phyloP scores from a whole-genome alignment of 2,888 invertebrate genomes.

The Junonia oenone region DNA sequence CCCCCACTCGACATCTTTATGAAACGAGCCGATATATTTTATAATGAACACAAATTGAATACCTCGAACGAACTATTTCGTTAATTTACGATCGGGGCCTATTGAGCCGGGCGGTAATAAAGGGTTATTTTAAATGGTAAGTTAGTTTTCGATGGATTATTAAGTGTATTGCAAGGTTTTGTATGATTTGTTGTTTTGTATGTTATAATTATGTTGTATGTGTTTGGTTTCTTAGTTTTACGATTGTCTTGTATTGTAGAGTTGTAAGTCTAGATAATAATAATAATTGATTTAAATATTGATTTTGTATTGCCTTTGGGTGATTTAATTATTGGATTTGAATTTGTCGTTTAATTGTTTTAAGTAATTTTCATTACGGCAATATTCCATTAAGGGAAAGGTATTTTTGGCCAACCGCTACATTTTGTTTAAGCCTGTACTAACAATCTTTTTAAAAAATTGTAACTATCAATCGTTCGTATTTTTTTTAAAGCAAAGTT shows the following conservation, averaged over 20 bases:
- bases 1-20: constrained; percentile 56
- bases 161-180: constrained; percentile 21
- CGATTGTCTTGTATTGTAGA: too few relatives aligned
- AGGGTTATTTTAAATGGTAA: constrained; percentile 35
- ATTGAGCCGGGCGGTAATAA: constrained; percentile 38
- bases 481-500: neutral
- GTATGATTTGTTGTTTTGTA: constrained; percentile 17
- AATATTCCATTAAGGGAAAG: too few relatives aligned
- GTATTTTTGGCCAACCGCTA: too few relatives aligned
- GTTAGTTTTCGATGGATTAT: constrained; percentile 33
- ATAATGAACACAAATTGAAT: constrained; percentile 52
- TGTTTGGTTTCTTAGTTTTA: constrained; percentile 3
- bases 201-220: constrained; percentile 6
- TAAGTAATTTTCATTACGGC: too few relatives aligned
- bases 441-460: too few relatives aligned
- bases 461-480: too few relatives aligned
- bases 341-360: too few relatives aligned
- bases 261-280: too few relatives aligned
- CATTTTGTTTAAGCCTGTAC: too few relatives aligned
- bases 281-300: too few relatives aligned
- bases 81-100: constrained; percentile 23
- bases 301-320: too few relatives aligned
- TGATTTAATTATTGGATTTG: too few relatives aligned
- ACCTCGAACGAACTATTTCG: constrained; percentile 44
- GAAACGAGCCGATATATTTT: constrained; percentile 50